These are phyloP conservation scores for Eilema griseolum DNA, from an alignment of 2,888 invertebrate genomes.

Conservation along the genomic window DNA sequence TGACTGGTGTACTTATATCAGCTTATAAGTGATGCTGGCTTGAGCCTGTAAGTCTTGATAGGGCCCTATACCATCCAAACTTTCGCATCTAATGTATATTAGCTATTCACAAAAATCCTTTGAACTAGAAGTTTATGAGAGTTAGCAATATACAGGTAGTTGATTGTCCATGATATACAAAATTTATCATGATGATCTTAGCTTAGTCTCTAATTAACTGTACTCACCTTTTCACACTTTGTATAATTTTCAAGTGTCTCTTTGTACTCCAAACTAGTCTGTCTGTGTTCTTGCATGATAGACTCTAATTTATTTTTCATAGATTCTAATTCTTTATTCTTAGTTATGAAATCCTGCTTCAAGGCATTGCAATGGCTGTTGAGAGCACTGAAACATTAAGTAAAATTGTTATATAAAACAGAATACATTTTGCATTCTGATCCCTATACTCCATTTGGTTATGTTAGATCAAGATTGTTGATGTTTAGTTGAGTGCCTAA, in stretches of 20 bases:
- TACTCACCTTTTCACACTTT: conserved; percentile 65
- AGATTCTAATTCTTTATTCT: conserved; percentile 56
- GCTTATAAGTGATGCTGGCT: no score
- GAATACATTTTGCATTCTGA: not conserved
- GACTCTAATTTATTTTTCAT: conserved; percentile 48
- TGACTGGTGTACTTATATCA: no score
- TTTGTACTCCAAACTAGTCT: conserved; percentile 66
- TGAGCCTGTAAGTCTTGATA: no score
- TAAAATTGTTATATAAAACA: not conserved
- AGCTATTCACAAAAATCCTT: not conserved
- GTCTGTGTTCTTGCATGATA: conserved; percentile 66
- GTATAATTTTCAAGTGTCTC: conserved; percentile 61
- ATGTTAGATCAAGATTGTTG: no score
- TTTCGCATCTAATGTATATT: no score
- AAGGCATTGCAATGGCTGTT: conserved; percentile 57
- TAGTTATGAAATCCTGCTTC: conserved; percentile 25
- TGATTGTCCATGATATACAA: no score
- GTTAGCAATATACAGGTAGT: not conserved
- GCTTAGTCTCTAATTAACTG: not conserved
- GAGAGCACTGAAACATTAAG: conserved; percentile 59
- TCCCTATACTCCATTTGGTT: no score
- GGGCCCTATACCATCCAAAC: no score
- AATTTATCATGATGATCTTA: not conserved
- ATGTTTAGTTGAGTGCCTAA: no score
- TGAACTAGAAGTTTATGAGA: not conserved